Conservation (phyloP, 2,113 vertebrate species). For the Ictalurus punctatus region DNA sequence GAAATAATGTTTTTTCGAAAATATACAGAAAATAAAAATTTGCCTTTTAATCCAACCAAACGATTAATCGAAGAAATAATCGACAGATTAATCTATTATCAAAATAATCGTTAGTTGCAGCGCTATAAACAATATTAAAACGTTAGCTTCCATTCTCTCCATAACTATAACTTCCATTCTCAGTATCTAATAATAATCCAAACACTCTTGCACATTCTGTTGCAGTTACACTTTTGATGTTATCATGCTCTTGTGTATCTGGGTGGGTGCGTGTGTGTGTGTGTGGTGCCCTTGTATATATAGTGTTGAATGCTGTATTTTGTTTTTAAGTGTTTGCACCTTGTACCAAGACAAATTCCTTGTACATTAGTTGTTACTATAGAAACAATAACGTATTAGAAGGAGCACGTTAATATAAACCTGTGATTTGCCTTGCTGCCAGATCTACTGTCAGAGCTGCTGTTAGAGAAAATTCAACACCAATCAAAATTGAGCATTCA, state of each 20-base stretch:
- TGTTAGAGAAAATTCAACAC: not conserved
- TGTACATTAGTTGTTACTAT: not conserved
- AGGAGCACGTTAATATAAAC: not conserved
- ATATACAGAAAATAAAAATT: no score
- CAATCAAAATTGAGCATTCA: not conserved
- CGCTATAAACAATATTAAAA: no score
- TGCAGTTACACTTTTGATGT: not conserved
- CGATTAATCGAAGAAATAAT: no score
- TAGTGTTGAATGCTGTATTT: not conserved
- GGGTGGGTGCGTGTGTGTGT: not conserved
- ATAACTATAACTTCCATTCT: not conserved
- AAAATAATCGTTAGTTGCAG: no score
- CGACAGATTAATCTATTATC: no score
- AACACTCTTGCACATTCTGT: not conserved
- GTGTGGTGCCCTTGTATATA: not conserved
- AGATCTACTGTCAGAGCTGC: not conserved
- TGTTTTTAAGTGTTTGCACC: not conserved
- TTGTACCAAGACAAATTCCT: not conserved
- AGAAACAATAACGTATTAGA: not conserved
- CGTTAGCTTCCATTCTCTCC: no score
- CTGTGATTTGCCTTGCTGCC: not conserved
- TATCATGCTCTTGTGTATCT: not conserved
- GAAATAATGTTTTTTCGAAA: no score
- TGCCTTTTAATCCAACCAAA: no score
- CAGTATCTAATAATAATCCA: not conserved